phyloP scores from a whole-genome alignment of 1,140 invertebrate species.

The Zaprionus ornatus region DNA sequence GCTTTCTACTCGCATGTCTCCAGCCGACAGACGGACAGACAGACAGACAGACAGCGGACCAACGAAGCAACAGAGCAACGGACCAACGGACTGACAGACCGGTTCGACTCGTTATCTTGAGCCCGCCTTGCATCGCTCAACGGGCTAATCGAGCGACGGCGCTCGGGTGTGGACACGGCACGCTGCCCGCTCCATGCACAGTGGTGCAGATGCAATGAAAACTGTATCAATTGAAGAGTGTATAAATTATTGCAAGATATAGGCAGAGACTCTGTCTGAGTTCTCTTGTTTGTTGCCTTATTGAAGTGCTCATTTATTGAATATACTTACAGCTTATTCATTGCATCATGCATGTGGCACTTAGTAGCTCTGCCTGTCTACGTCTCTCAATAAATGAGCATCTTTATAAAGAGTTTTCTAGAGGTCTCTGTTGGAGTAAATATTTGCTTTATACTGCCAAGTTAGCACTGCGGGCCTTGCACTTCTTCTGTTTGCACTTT shows the following conservation, averaged over 20 bases:
- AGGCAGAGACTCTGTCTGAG: too few relatives aligned
- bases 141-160: slow-evolving; percentile 56
- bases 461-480: too few relatives aligned
- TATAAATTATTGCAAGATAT: too few relatives aligned
- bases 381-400: too few relatives aligned
- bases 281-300: too few relatives aligned
- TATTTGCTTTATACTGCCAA: too few relatives aligned
- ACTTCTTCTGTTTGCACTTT: neutral
- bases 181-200: slow-evolving; percentile 1
- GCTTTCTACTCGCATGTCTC: slow-evolving; percentile 78
- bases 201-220: neutral
- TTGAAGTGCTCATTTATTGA: too few relatives aligned
- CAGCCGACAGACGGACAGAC: slow-evolving; percentile 35
- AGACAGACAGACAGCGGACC: slow-evolving; percentile 13
- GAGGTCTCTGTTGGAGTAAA: too few relatives aligned
- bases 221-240: neutral
- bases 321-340: too few relatives aligned
- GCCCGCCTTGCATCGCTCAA: slow-evolving; percentile 45
- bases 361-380: too few relatives aligned
- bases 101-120: slow-evolving; percentile 74
- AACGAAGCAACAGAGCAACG: slow-evolving; percentile 30
- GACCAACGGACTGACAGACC: slow-evolving; percentile 54
- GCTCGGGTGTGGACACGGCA: slow-evolving; percentile 15
- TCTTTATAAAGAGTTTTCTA: too few relatives aligned
- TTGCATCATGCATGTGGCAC: too few relatives aligned